Percentiles rank a stretch among this genome's conserved stretches.
phyloP scores from a whole-genome alignment of 2,113 vertebrate species.

The Malurus cyaneus region DNA sequence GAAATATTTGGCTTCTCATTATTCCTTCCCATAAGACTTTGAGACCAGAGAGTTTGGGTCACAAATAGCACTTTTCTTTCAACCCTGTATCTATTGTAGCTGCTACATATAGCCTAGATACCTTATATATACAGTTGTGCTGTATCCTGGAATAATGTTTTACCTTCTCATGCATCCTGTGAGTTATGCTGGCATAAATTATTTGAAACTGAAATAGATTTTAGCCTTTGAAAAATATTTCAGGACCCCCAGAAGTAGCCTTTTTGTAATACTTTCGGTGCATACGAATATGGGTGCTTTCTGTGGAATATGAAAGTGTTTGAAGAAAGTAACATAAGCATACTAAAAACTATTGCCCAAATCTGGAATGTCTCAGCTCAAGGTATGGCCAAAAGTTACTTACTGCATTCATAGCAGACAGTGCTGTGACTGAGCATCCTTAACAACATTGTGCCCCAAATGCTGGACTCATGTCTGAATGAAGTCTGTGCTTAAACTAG shows the following conservation, averaged over 20 bases:
- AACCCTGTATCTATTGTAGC: neutral
- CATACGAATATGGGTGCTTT: neutral
- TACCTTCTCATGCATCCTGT: neutral
- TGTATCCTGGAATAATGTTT: neutral
- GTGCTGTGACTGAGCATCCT: neutral
- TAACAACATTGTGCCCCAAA: neutral
- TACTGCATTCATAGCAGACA: neutral
- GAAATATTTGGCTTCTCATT: neutral
- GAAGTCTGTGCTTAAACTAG: neutral
- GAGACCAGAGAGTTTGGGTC: neutral
- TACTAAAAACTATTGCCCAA: neutral
- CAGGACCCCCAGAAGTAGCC: neutral
- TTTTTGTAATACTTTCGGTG: neutral
- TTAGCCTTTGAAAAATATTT: neutral
- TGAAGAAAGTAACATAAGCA: neutral
- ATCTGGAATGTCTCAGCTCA: neutral
- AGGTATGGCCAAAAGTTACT: neutral
- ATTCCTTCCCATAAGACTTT: neutral
- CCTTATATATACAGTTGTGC: neutral
- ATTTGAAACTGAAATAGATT: neutral
- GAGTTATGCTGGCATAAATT: neutral
- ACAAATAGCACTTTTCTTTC: neutral
- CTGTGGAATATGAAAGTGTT: neutral
- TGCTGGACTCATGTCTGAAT: neutral
- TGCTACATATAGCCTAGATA: neutral